Conservation (phyloP, 2,113 vertebrate species). For the Pitta sordida region DNA sequence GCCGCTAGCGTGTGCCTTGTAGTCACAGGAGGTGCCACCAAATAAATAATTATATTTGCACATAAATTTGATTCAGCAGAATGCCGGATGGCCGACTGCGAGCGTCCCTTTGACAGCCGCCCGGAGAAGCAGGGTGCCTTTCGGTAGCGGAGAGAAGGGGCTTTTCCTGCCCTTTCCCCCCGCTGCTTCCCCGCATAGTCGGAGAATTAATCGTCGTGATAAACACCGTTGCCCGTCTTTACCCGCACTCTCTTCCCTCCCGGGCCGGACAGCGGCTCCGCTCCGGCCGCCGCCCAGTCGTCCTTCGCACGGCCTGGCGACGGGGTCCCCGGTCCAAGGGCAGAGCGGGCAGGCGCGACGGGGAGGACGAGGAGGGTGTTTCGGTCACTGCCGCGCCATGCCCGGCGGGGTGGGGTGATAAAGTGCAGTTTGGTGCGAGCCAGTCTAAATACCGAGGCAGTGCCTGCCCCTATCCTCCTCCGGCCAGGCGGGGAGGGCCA, state of each 20-base stretch:
- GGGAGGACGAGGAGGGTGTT: background rate
- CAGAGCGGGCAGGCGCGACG: background rate
- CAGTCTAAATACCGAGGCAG: background rate
- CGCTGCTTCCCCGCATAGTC: background rate
- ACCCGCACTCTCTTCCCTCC: background rate
- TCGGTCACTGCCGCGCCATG: conserved; percentile 15
- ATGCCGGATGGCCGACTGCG: background rate
- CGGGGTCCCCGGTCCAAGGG: background rate
- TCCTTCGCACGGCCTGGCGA: background rate
- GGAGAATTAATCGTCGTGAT: conserved; percentile 6
- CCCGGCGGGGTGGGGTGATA: background rate
- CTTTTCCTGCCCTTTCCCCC: background rate
- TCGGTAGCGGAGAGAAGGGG: background rate
- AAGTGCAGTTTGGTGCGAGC: background rate
- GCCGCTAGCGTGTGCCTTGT: background rate
- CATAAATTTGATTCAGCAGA: conserved; percentile 15
- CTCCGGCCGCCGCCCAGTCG: background rate
- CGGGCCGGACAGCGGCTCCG: background rate
- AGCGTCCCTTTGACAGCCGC: background rate
- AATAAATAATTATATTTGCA: conserved; percentile 34
- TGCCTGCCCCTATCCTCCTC: background rate
- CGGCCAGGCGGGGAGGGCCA: background rate
- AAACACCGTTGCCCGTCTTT: background rate
- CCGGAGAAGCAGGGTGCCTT: conserved; percentile 8
- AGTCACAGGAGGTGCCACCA: background rate